Base-by-base conservation (phyloP, 2,888 invertebrate species). In the Lithodes maja region DNA sequence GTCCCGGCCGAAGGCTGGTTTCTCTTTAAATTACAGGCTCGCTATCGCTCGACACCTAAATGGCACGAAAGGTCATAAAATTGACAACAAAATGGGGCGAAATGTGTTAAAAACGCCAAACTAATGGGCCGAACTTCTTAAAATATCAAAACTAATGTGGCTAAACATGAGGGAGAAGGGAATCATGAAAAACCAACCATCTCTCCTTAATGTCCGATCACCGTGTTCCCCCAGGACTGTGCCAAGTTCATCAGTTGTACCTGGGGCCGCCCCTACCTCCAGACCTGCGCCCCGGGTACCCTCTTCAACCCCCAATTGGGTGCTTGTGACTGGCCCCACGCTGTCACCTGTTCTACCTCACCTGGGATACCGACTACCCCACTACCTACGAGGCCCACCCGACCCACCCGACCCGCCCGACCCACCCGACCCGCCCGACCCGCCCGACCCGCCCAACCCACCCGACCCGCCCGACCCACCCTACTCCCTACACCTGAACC, bases 321-420 rank as follows among this genome's bases (percentile, higher is more conserved):
- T 5, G 83, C 17, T 49, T 91, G 91, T 78, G 91, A 91, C 83
- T 87, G 86, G 81, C 82, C 88, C 15, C 33, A 83, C 68, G 84
- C 83, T 33, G 90, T 91, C 50, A 53, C 68, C 15, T 91, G 91
- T 93, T 50, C 77, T 15, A 15, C 83, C 78, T 74, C n/a, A 5
- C 50, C 71, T 33, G 54, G 52, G 61, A 61, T 33, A 49, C n/a
- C 77, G 15, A 1, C 33, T 1, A 61, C 33, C 33, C 33, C 33
- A 33, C 33, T 33, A 33, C 33, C 33, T 33, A 33, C 9, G 15
- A n/a, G 2, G n/a, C 0, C 2, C 53, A 2, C 77, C 33, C 33
- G 0, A 33, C 33, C 33, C 33, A 33, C 33, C 33, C 33, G 33
- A 61, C 55, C 33, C 1, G n/a, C 15, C 33, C 33, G 33, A 74